Percentiles rank a stretch among this genome's conserved stretches.
These are phyloP conservation scores for Hetaerina titia DNA, from an alignment of 2,888 invertebrate species.

Conservation along the genomic window DNA sequence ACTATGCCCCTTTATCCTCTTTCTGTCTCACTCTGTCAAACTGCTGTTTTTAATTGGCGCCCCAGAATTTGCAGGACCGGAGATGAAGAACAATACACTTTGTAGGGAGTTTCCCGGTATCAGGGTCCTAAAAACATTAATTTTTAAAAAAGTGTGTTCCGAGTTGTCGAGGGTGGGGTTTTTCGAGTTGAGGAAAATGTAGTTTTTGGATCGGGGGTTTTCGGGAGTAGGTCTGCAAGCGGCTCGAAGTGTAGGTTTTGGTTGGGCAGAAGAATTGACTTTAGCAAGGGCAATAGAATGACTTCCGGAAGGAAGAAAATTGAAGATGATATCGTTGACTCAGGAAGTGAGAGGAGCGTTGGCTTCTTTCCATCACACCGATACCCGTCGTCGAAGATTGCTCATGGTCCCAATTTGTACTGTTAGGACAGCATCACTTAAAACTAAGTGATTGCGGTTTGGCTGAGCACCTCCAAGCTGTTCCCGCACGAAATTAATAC, in stretches of 20 bases:
- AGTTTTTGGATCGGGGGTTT: background rate
- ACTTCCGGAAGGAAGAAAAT: conserved; percentile 11
- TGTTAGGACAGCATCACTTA: conserved; percentile 48
- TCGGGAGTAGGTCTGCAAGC: background rate
- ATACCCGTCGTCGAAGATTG: background rate
- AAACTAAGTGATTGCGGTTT: conserved; percentile 39
- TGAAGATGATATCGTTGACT: conserved; percentile 41
- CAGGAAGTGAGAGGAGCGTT: conserved; percentile 21
- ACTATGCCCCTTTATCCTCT: background rate
- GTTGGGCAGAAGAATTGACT: background rate
- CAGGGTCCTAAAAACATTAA: background rate
- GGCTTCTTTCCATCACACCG: background rate
- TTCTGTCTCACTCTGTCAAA: background rate
- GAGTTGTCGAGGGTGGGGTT: background rate
- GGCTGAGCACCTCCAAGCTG: background rate
- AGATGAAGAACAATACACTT: conserved; percentile 61
- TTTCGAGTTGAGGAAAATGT: background rate
- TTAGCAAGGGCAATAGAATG: background rate
- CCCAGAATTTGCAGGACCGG: conserved; percentile 25
- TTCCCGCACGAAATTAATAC: no score
- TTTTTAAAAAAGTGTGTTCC: conserved; percentile 12
- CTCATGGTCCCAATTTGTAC: conserved; percentile 55
- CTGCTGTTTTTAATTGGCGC: conserved; percentile 53
- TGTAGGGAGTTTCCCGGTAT: conserved; percentile 41
- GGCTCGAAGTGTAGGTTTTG: background rate